phyloP scores from a whole-genome alignment of 2,113 vertebrate species.

The Oxyura jamaicensis region DNA sequence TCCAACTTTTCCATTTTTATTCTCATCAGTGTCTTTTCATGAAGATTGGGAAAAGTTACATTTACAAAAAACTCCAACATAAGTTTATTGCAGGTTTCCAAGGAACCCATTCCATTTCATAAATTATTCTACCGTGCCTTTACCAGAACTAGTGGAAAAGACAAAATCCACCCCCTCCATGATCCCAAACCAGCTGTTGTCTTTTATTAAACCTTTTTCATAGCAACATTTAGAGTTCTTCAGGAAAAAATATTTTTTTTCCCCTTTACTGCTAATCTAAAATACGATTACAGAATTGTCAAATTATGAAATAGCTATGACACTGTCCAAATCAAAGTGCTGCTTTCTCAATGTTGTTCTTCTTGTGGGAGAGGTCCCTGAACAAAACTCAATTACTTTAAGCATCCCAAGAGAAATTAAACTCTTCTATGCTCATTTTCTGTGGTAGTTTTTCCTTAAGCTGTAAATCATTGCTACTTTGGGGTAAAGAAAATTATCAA shows the following conservation, averaged over 20 bases:
- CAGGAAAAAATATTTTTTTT: not conserved
- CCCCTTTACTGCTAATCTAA: not conserved
- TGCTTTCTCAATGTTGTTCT: not conserved
- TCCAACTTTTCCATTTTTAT: slow-evolving; percentile 58
- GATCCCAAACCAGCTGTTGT: not conserved
- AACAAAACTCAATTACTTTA: not conserved
- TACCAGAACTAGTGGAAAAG: not conserved
- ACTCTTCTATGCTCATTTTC: not conserved
- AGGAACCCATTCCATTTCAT: not conserved
- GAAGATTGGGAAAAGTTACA: slow-evolving; percentile 64
- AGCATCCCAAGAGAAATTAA: not conserved
- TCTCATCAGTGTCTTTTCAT: slow-evolving; percentile 43
- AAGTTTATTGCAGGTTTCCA: slow-evolving; percentile 51
- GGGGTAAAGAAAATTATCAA: not conserved
- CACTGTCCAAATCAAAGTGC: not conserved
- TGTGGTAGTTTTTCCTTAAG: not conserved
- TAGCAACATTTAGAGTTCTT: not conserved
- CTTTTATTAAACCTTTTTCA: not conserved
- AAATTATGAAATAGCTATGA: not conserved
- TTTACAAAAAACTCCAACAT: slow-evolving; percentile 54
- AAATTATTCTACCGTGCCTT: not conserved
- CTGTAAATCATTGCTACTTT: not conserved
- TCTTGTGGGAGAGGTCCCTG: not conserved
- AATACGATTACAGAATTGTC: not conserved
- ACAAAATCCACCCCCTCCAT: not conserved